A percentile compares a stretch with the other conserved stretches of the same genome.
Conservation (phyloP, 2,113 vertebrate species). For the Callithrix jacchus region DNA sequence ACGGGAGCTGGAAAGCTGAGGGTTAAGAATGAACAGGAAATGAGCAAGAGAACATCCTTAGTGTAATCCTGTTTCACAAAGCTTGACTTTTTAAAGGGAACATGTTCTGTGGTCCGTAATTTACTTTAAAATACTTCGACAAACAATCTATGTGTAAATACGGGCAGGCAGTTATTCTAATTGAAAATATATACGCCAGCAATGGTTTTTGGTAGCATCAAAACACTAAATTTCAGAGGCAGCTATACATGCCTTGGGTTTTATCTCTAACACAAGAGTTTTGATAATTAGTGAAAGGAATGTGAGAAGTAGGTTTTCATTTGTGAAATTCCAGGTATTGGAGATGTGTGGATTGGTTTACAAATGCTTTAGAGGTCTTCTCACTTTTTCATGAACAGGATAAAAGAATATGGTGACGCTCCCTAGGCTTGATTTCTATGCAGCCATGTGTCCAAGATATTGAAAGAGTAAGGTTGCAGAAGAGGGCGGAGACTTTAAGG, state of each 20-base stretch:
- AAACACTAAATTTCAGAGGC: background rate
- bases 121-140: slow-evolving; percentile 38
- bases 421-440: background rate
- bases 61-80: background rate
- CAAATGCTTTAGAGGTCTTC: background rate
- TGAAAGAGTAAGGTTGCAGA: background rate
- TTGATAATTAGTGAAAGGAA: background rate
- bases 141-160: background rate
- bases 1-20: background rate
- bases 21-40: background rate
- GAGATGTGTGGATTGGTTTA: background rate
- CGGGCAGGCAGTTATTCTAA: background rate
- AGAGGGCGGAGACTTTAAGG: background rate
- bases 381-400: background rate
- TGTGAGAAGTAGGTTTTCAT: background rate
- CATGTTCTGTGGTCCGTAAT: background rate
- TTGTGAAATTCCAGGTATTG: background rate
- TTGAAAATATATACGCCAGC: background rate
- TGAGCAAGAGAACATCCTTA: background rate
- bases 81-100: slow-evolving; percentile 31
- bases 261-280: background rate
- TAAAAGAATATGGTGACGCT: background rate
- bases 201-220: background rate
- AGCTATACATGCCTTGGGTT: background rate
- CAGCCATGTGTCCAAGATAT: background rate